Base-by-base conservation (phyloP, 2,113 vertebrate species). In the Brachyistius frenatus region DNA sequence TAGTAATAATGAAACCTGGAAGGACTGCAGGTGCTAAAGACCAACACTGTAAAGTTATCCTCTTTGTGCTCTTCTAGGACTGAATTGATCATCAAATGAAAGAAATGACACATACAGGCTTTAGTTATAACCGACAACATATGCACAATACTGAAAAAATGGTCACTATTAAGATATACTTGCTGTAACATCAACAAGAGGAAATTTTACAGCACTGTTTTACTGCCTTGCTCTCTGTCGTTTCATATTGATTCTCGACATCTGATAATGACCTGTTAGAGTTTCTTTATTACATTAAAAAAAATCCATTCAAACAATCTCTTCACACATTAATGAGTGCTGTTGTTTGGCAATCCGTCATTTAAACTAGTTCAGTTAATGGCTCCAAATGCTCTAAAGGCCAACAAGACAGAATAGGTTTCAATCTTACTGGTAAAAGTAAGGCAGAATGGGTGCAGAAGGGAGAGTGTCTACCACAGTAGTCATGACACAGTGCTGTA, bases 251-350 rank as follows among this genome's bases (percentile, higher is more conserved):
- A 72, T 8, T 31, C 14, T 67, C 10, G 41, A 49, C 23, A 31
- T 23, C 41, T 39, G 6, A 60, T 44, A 2, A n/a, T 49, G 5
- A n/a, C 10, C 32, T 16, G 23, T 46, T 44, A 50, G 33, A 16
- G 30, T 75, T 30, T n/a, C 46, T 35, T 64, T 44, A n/a, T 33
- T 37, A 44, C 41, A 54, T 8, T n/a, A n/a, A 23, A 0, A 49
- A 2, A 7, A 30, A 80, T 66, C 30, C 68, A 54, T 58, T 44
- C 16, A 61, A 68, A 68, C 46, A 53, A 4, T 44, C 8, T 37
- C 15, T 44, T 65, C 15, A 46, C 1, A 52, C 39, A 60, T 54
- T 10, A 23, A 2, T 8, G 23, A 30, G 41, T 44, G 36, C 23
- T 57, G 32, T 31, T 56, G 16, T 67, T 69, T 10, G 9, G 14